phyloP scores from a whole-genome alignment of 2,113 vertebrate species.

The Actinemys pallida region DNA sequence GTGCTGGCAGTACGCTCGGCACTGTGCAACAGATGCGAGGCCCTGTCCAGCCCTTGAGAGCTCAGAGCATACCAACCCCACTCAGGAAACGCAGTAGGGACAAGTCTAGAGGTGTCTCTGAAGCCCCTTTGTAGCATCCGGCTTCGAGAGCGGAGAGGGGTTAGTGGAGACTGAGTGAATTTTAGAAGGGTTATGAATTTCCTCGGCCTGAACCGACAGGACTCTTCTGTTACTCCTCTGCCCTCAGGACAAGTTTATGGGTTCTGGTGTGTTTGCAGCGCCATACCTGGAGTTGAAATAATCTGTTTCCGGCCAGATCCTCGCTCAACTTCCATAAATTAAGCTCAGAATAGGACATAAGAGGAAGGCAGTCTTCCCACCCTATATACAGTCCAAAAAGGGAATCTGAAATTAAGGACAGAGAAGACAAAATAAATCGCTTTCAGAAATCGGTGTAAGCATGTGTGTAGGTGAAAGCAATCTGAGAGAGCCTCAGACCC shows the following conservation, averaged over 20 bases:
- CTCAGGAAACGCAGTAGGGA: neutral
- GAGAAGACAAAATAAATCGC: neutral
- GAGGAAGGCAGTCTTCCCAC: neutral
- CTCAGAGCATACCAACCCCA: neutral
- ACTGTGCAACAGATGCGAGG: neutral
- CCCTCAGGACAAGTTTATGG: neutral
- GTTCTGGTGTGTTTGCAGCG: neutral
- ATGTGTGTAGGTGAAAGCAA: neutral
- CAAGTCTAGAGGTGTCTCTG: neutral
- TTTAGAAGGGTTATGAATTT: neutral
- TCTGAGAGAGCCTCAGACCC: neutral
- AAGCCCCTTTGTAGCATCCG: neutral
- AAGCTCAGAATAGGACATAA: neutral
- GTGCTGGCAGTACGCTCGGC: neutral
- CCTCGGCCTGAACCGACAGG: neutral
- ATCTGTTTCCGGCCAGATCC: neutral
- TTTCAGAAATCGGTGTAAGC: neutral
- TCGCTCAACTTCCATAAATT: neutral
- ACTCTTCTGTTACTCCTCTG: conserved; percentile 36
- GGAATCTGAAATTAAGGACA: neutral
- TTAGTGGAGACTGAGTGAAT: neutral
- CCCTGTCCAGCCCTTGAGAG: neutral
- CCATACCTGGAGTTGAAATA: neutral
- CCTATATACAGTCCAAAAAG: neutral
- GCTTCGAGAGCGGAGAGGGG: neutral